Evolutionary conservation across 1,140 invertebrate genomes (phyloP).

Genomic region (Aphelinus atriplicis): DNA sequence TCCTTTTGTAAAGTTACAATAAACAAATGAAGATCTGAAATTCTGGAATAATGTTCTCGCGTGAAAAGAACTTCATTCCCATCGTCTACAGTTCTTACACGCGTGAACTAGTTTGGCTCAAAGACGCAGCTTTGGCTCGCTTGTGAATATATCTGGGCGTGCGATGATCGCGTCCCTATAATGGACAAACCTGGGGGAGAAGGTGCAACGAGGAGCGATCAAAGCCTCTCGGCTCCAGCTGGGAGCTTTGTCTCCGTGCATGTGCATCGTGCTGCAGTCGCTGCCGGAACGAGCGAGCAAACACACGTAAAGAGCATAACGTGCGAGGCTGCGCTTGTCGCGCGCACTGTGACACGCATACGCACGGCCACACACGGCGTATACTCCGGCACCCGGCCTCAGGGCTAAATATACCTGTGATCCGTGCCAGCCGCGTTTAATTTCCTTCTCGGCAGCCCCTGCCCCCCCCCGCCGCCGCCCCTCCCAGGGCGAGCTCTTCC

Average conservation of each 20-base stretch:
- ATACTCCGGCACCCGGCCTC: neutral
- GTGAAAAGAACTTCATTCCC: too few species aligned
- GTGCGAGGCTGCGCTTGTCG: neutral
- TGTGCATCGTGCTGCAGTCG: neutral
- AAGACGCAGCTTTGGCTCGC: too few species aligned
- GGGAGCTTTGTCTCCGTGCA: conserved; percentile 8
- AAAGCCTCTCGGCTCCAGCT: neutral
- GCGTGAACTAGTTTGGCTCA: too few species aligned
- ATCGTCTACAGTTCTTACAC: too few species aligned
- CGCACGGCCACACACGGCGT: neutral
- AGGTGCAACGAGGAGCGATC: neutral
- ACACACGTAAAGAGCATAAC: conserved; percentile 28
- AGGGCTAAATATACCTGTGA: conserved; percentile 26
- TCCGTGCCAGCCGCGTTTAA: conserved; percentile 17
- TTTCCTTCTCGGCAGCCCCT: conserved; percentile 9
- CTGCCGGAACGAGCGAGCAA: conserved; percentile 28
- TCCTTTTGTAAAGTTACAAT: too few species aligned
- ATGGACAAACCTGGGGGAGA: too few species aligned
- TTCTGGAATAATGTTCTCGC: too few species aligned
- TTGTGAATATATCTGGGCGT: too few species aligned
- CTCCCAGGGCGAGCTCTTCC: too few species aligned
- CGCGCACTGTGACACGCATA: neutral
- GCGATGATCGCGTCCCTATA: too few species aligned
- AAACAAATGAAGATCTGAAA: too few species aligned
- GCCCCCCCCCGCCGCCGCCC: too few species aligned